These are phyloP conservation scores for Corythornis leucogaster DNA, from an alignment of 2,797 vertebrate species.

Conservation along the genomic window DNA sequence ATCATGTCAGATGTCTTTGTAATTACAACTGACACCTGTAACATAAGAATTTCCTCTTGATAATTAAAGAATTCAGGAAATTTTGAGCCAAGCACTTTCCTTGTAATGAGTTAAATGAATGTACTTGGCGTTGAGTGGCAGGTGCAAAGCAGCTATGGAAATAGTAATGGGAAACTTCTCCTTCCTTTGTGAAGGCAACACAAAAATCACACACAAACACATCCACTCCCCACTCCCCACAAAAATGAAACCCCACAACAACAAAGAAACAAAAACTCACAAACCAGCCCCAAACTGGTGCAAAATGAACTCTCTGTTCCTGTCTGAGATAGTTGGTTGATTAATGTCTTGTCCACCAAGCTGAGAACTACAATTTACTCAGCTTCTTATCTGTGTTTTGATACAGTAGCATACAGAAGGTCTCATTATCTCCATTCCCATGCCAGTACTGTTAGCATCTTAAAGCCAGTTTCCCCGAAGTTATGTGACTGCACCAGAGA, in stretches of 20 bases:
- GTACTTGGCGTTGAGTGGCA: not conserved
- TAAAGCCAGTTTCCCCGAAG: not conserved
- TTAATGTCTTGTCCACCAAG: not conserved
- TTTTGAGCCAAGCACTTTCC: not conserved
- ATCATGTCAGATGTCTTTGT: not conserved
- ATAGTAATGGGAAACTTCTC: not conserved
- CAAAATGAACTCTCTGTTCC: not conserved
- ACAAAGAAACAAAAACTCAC: not conserved
- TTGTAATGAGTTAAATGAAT: not conserved
- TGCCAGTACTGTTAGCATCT: not conserved
- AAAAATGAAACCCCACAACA: no score
- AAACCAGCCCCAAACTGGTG: not conserved
- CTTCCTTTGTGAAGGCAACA: not conserved
- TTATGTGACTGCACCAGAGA: not conserved
- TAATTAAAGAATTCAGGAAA: not conserved
- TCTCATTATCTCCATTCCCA: accelerated
- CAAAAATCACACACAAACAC: not conserved
- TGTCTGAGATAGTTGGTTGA: not conserved
- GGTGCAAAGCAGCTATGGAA: not conserved
- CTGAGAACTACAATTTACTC: not conserved
- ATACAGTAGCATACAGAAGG: accelerated
- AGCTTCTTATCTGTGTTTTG: not conserved
- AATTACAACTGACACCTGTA: not conserved
- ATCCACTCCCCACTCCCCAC: no score
- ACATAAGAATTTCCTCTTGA: not conserved